Base-by-base conservation (phyloP, 2,797 vertebrate species). In the Coracias cyanogaster region DNA sequence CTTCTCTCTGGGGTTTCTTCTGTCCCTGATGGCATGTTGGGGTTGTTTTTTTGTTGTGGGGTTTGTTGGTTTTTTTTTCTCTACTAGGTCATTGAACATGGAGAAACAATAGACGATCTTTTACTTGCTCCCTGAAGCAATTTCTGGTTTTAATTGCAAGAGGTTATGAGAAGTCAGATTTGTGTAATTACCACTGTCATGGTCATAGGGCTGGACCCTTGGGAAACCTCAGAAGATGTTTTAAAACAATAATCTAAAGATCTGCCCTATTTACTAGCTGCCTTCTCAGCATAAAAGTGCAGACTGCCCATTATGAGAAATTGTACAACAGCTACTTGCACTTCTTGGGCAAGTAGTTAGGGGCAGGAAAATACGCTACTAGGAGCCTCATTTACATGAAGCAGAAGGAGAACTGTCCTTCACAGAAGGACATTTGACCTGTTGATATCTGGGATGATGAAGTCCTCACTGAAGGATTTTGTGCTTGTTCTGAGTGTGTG, bases 161-260 rank as follows among this genome's bases (percentile, higher is more conserved):
- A 83, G 26, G 24, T 66, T 87, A 54, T 33, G 10, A 87, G 39
- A 92, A 85, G 52, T 86, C 60, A 82, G 49, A 79, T 88, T 91
- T 93, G 61, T 86, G 39, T 76, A 82, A 77, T 85, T 87, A 88
- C 12, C 9, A 31, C 39, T 90, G 37, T 62, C 15, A 10, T 33
- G 26, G 57, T 62, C 5, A 0, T 64, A 26, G 29, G 25, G 18
- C 35, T 86, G 24, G 22, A 78, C 80, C 31, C 45, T 74, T 64
- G 72, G 77, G 86, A 86, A 80, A 52, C 37, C 15, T 91, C 39
- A 71, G 46, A n/a, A 93, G 81, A 54, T 55, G 46, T 19, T 62
- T 84, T 45, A 72, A 91, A 94, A 58, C 55, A 86, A 33, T 66
- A 58, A 77, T 60, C 15, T 60, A 22, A 72, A 54, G 12, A 71